Percentiles rank a stretch among this genome's conserved stretches.
phyloP scores from a whole-genome alignment of 2,797 vertebrate species.

The Zenarchopterus dispar region DNA sequence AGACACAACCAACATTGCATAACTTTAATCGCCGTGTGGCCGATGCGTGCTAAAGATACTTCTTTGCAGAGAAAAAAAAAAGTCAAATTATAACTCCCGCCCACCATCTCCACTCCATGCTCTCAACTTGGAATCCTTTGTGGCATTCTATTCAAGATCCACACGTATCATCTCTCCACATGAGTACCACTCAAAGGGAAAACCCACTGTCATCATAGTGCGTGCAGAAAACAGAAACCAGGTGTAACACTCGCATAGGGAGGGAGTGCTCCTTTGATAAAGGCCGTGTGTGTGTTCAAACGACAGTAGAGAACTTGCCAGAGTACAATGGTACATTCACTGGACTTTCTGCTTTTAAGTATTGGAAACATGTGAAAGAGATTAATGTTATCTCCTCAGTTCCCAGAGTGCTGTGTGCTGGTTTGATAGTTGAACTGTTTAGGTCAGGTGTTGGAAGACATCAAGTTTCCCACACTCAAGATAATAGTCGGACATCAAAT shows the following conservation, averaged over 20 bases:
- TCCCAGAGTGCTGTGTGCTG: slow-evolving; percentile 58
- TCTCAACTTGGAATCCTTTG: slow-evolving; percentile 76
- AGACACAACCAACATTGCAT: slow-evolving; percentile 12
- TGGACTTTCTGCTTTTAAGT: slow-evolving; percentile 45
- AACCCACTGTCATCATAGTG: slow-evolving; percentile 50
- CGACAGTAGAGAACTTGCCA: slow-evolving; percentile 50
- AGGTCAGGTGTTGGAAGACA: slow-evolving; percentile 9
- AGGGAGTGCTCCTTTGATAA: slow-evolving; percentile 67
- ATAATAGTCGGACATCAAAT: slow-evolving; percentile 19
- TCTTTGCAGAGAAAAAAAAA: slow-evolving; percentile 40
- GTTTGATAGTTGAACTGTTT: slow-evolving; percentile 48
- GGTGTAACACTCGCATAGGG: slow-evolving; percentile 73
- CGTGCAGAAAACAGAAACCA: slow-evolving; percentile 79
- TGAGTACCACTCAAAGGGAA: slow-evolving; percentile 77
- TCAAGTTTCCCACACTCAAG: slow-evolving; percentile 4
- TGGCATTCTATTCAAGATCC: slow-evolving; percentile 77
- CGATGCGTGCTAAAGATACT: slow-evolving; percentile 52
- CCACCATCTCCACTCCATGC: slow-evolving; percentile 33
- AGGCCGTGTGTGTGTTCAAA: slow-evolving; percentile 21
- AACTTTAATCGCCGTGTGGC: slow-evolving; percentile 19
- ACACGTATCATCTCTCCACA: slow-evolving; percentile 81
- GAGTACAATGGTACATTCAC: slow-evolving; percentile 75
- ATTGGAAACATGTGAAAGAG: slow-evolving; percentile 69
- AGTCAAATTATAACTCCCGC: slow-evolving; percentile 69
- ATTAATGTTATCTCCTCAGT: slow-evolving; percentile 70